A percentile compares a stretch with the other conserved stretches of the same genome.
phyloP scores from a whole-genome alignment of 2,113 vertebrate species.

The Regulus satrapa region DNA sequence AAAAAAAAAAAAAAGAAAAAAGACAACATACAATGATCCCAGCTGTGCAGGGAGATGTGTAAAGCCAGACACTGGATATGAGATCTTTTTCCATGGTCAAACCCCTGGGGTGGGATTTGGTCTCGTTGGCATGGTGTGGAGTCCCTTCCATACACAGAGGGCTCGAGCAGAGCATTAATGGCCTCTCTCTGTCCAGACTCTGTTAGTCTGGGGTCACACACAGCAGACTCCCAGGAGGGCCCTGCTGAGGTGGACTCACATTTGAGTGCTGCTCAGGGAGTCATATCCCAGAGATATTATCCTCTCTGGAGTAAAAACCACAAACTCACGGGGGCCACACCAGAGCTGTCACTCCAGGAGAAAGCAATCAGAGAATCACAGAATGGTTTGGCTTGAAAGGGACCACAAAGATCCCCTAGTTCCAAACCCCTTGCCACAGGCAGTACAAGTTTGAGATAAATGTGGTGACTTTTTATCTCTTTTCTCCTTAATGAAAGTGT shows the following conservation, averaged over 20 bases:
- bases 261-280: neutral
- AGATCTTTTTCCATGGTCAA: neutral
- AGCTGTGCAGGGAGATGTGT: neutral
- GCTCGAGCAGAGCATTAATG: neutral
- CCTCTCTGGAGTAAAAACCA: neutral
- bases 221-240: neutral
- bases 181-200: neutral
- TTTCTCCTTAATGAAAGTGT: neutral
- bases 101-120: neutral
- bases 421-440: neutral
- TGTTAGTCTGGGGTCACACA: neutral
- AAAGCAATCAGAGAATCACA: neutral
- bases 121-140: neutral
- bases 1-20: too few relatives aligned
- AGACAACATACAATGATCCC: neutral
- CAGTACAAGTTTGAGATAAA: neutral
- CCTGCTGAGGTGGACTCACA: rapidly evolving
- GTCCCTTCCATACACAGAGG: neutral
- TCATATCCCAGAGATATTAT: rapidly evolving
- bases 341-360: neutral
- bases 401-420: neutral
- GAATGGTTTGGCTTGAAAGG: neutral
- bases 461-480: neutral
- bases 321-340: neutral
- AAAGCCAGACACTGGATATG: neutral